Evolutionary conservation across 2,797 vertebrate species (phyloP), one percentile per base, ranked within the genome.

Genomic region (Melanotaenia nigrans): DNA sequence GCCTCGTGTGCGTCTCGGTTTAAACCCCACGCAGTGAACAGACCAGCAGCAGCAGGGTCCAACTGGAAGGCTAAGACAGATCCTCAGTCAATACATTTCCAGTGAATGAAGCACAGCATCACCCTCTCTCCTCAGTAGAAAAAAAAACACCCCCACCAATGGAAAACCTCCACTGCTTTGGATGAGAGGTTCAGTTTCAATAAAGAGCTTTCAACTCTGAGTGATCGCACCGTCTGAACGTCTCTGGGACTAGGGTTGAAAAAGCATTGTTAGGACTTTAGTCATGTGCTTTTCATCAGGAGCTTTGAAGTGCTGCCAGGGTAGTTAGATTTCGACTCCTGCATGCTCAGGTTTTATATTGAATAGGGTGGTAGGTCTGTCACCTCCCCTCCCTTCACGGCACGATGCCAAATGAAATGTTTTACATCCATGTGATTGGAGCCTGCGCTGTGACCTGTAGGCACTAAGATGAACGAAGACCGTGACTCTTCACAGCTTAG

Each of bases 271-370:
- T 95, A 92, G 73, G 62, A 57, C 91, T 68, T 78, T 85, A 90
- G 89, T 96, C 97, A 96, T 96, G 90, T 97, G 96, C 95, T 97
- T 96, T 94, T 95, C 95, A 96, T 98, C 96, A 95, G 92, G 83
- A 89, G 63, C 85, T 94, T 92, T 97, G 95, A 95, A 94, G 86
- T 82, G 14, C 68, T 90, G 96, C 97, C 97, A 98, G 92, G 89
- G 92, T 91, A 91, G 94, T 95, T 93, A 91, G 89, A 87, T 30
- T 95, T 94, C 93, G 67, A 94, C 93, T 94, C 93, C 94, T 92
- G 92, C 94, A 86, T 79, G 94, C 90, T 89, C 53, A 61, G 63
- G 71, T 77, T 89, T 93, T 92, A 91, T 93, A 92, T 90, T 85
- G 60, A 93, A 90, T 84, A 73, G 65, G 79, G 83, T 77, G 75